These are phyloP conservation scores for Campylomormyrus tamandua DNA, from an alignment of 2,113 vertebrate species.

Conservation along the genomic window DNA sequence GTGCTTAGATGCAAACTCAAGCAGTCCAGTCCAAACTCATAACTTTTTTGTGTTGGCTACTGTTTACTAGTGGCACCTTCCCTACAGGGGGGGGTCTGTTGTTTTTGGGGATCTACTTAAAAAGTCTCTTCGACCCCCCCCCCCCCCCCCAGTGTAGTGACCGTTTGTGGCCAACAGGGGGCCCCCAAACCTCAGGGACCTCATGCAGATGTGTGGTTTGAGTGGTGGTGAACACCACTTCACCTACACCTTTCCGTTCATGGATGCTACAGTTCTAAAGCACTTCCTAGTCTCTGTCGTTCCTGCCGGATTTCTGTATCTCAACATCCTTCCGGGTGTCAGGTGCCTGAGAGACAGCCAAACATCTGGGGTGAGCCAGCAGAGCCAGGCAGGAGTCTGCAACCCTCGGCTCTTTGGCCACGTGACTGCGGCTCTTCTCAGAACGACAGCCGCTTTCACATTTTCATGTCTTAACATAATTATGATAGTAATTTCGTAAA, in stretches of 20 bases:
- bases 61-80: neutral
- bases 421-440: too few relatives aligned
- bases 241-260: neutral
- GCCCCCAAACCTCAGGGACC: neutral
- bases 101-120: neutral
- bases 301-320: neutral
- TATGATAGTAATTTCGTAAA: too few relatives aligned
- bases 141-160: neutral
- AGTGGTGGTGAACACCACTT: neutral
- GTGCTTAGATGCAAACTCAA: neutral
- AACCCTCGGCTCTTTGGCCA: too few relatives aligned
- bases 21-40: neutral
- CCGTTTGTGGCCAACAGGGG: neutral
- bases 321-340: neutral
- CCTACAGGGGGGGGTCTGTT: neutral
- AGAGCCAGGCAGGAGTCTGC: neutral
- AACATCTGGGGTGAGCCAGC: neutral
- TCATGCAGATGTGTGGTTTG: neutral
- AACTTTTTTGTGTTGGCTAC: neutral
- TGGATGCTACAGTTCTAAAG: neutral
- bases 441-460: too few relatives aligned
- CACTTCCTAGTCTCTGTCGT: neutral
- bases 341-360: neutral
- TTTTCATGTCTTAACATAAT: too few relatives aligned
- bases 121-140: neutral